Evolutionary conservation across 2,113 vertebrate genomes (phyloP), one percentile per base, ranked within the genome.

Genomic region (Siniperca chuatsi): DNA sequence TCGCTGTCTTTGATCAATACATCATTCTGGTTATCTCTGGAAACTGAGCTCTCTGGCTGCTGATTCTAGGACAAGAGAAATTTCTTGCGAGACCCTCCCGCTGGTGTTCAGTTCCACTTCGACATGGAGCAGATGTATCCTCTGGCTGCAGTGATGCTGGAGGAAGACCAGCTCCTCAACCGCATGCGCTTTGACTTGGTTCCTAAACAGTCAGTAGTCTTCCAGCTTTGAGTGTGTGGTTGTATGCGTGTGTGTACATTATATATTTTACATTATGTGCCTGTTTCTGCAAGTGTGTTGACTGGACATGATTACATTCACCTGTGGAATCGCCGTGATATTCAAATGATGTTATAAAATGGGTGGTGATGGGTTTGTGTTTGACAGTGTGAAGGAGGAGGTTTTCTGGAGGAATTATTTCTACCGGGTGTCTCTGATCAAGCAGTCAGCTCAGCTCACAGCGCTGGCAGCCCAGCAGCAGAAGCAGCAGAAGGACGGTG

Each of bases 351-450:
- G 3, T 58, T 6, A 3, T 50, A 12, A 40, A 23, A 50, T 20
- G 35, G 0, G 0, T 7, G 9, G 6, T 35, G 33, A 6, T 69
- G 48, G n/a, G 48, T 68, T 25, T 88, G 64, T 87, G n/a, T 88
- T 67, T 86, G 89, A 71, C 93, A 99, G 98, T 0, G 95, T 99
- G 83, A 99, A 99, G 90, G 98, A 99, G 92, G 98, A 99, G 4
- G 94, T 97, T 11, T 99, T 99, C 89, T 99, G 98, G 98, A 98
- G 98, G 93, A 99, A 99, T 91, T 99, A 99, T 80, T 99, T 99
- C 92, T 99, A 99, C 95, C 96, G 98, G 0, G 97, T 99, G 76
- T 99, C 98, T 75, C 95, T 99, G 82, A 96, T 99, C 86, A 99
- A 99, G 93, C 98, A 99, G 93, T 99, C 98, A 0, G 98, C 98